Evolutionary conservation across 2,888 invertebrate species (phyloP).

Genomic region (Tetranychus truncatus): DNA sequence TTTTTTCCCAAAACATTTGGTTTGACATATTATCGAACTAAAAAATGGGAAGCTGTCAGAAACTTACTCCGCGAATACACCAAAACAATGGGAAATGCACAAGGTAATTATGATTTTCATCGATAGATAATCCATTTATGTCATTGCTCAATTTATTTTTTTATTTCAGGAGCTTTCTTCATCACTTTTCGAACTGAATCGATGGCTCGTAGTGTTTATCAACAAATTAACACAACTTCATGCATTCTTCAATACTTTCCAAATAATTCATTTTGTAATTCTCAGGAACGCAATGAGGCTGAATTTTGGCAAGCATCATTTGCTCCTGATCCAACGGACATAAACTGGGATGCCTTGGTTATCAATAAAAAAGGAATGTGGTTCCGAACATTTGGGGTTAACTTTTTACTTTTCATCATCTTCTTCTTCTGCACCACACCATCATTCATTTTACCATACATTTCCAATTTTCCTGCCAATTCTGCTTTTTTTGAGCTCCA

Average conservation of each 20-base stretch:
- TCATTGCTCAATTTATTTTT: neutral
- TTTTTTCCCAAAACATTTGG: conserved; percentile 1
- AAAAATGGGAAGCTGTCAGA: neutral
- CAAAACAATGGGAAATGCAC: neutral
- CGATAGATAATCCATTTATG: neutral
- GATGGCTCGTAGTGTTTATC: neutral
- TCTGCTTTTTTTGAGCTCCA: neutral
- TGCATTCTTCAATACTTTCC: neutral
- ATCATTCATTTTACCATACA: neutral
- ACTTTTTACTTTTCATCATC: neutral
- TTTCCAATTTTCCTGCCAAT: neutral
- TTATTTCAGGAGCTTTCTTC: neutral
- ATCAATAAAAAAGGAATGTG: neutral
- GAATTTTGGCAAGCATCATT: neutral
- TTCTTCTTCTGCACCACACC: conserved; percentile 6
- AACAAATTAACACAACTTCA: neutral
- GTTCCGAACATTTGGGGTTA: neutral
- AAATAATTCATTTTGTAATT: neutral
- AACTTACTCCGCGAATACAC: neutral
- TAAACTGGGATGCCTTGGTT: conserved; percentile 1
- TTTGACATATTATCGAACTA: neutral
- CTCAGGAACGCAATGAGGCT: neutral
- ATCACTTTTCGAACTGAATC: conserved; percentile 3
- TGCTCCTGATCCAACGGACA: neutral
- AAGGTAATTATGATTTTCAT: neutral